Evolutionary conservation across 2,888 invertebrate genomes (phyloP), one percentile per base, ranked within the genome.

Genomic region (Neoascia interrupta): DNA sequence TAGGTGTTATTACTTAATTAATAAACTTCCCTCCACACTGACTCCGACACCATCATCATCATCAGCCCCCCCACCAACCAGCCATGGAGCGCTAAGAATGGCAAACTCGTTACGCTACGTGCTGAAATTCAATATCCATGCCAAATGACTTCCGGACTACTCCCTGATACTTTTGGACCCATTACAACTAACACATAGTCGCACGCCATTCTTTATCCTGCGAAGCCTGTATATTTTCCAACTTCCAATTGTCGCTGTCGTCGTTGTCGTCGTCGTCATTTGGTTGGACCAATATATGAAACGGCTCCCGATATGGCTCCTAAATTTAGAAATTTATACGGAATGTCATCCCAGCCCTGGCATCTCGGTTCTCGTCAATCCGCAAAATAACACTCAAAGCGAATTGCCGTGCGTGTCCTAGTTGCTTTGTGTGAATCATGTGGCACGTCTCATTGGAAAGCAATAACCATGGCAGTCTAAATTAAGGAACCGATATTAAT

Each of bases 1-100:
- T 73, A 79, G 79, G 73, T 73, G 79, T 79, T 79, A 79, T 79
- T 79, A 79, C 79, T 79, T 79, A 79, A 79, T 79, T 79, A 73
- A 79, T 79, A 79, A 79, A 79, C 79, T 79, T 79, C 54, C 79
- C 73, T 73, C 66, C 61, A 37, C 36, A 15, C 18, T 39, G 16
- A 28, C 26, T 26, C 31, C 19, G 28, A 39, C 47, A 49, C 21
- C 49, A 36, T 19, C 45, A 54, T 28, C 63, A 41, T 13, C 23
- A 23, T 15, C 11, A 11, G 2, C 15, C 5, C 18, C 43, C 11
- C 5, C 8, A 23, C 18, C 21, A 26, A 37, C 13, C 28, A 43
- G 8, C 36, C 18, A n/a, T 31, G 11, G 28, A 23, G 16, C 18
- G 26, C 49, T 31, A 72, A 64, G 58, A 79, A 68, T 68, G 66